A percentile compares a stretch with the other conserved stretches of the same genome.
phyloP scores from a whole-genome alignment of 2,888 invertebrate species.

The Meloe dianella region DNA sequence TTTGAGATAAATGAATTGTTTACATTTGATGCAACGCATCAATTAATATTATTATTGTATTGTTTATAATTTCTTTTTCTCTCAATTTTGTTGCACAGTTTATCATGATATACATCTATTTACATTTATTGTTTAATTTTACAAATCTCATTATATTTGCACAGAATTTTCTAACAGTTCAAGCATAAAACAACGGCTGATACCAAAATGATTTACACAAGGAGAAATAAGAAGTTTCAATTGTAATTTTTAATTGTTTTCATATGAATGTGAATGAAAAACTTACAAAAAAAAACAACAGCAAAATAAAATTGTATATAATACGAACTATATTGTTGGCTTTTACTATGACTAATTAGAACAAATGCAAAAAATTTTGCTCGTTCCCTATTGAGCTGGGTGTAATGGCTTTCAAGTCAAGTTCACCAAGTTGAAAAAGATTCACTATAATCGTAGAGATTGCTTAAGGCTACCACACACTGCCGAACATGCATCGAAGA shows the following conservation, averaged over 20 bases:
- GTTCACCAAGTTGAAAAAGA: too few species aligned
- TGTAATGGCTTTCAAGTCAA: too few species aligned
- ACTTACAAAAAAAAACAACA: not conserved
- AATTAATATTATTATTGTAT: not conserved
- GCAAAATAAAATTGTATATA: slow-evolving; percentile 4
- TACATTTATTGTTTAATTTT: slow-evolving; percentile 26
- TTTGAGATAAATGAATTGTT: too few species aligned
- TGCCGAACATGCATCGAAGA: too few species aligned
- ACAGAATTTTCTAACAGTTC: slow-evolving; percentile 23
- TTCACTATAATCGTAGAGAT: too few species aligned
- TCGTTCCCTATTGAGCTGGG: too few species aligned
- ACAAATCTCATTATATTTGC: slow-evolving; percentile 25
- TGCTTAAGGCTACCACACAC: too few species aligned
- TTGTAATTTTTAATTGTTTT: slow-evolving; percentile 30
- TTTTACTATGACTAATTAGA: too few species aligned
- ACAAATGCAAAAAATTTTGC: too few species aligned
- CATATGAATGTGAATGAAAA: slow-evolving; percentile 27
- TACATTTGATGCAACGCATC: not conserved
- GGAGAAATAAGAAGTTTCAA: slow-evolving; percentile 26
- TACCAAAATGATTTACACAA: slow-evolving; percentile 30
- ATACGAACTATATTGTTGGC: not conserved
- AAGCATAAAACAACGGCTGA: slow-evolving; percentile 23
- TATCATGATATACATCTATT: slow-evolving; percentile 11
- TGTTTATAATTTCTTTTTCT: too few species aligned
- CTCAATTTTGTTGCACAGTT: slow-evolving; percentile 13